Percentiles rank a stretch among this genome's conserved stretches.
phyloP scores from a whole-genome alignment of 2,113 vertebrate species.

The Ammodytes dubius region DNA sequence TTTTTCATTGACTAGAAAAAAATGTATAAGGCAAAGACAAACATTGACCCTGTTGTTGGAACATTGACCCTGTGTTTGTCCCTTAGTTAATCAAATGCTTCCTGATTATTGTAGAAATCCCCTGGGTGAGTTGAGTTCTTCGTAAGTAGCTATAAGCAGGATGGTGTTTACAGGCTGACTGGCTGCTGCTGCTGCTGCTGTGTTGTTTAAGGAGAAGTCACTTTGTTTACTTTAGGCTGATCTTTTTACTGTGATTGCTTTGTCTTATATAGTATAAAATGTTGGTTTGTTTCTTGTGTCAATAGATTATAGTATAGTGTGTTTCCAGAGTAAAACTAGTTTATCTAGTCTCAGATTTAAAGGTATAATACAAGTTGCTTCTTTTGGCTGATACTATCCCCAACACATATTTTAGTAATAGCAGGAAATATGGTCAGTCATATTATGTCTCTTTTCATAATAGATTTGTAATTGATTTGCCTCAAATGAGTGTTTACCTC shows the following conservation, averaged over 20 bases:
- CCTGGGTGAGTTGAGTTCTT: conserved; percentile 51
- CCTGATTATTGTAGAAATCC: conserved; percentile 44
- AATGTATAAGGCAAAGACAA: background rate
- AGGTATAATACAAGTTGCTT: background rate
- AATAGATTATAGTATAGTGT: background rate
- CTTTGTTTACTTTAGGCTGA: conserved; percentile 14
- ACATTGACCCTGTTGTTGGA: background rate
- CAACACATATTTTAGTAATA: background rate
- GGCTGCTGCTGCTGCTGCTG: conserved; percentile 1
- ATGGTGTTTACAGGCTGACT: conserved; percentile 18
- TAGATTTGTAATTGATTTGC: conserved; percentile 17
- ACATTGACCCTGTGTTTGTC: conserved; percentile 6
- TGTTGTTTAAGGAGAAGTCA: background rate
- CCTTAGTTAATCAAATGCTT: conserved; percentile 3
- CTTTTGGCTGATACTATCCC: background rate
- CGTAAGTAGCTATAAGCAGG: conserved; percentile 2
- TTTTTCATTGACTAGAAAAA: conserved; percentile 6
- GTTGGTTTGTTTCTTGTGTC: conserved; percentile 12
- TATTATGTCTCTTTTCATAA: background rate
- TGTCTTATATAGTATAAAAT: conserved; percentile 8
- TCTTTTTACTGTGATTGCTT: conserved; percentile 15
- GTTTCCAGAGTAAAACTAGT: background rate
- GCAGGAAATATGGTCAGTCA: background rate
- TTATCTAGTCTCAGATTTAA: background rate
- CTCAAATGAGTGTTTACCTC: conserved; percentile 20